Base-by-base conservation (phyloP, 2,888 invertebrate genomes). In the Diaperis boleti region DNA sequence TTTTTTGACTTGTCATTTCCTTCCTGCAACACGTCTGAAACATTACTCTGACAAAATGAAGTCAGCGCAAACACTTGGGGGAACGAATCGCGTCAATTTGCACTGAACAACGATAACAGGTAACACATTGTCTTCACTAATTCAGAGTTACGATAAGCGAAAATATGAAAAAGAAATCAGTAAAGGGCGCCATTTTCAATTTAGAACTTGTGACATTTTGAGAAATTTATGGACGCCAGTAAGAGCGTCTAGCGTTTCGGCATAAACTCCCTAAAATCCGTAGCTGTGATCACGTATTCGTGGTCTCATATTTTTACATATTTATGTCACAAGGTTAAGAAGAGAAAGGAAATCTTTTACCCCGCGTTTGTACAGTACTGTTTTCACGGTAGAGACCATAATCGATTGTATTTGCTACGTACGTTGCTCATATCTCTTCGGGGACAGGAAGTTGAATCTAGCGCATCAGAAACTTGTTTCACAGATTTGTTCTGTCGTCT, bases 321-420 rank as follows among this genome's bases (percentile, higher is more conserved):
- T 64, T 61, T 64, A 60, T 61, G 66, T 56, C 63, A 64, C 47
- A 52, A 50, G 60, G 63, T 60, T 64, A 57, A 66, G 20, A 29
- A 54, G 49, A 42, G 49, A 31, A 49, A 41, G 41, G 41, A 59
- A 41, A 59, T 49, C 47, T 49, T 49, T 17, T 15, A 59, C 45
- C 33, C 57, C 5, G 37, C 47, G 47, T 57, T 57, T 57, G 45
- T 47, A 37, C 10, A 26, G 15, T 45, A 44, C 13, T 37, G 57
- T 47, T 57, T 45, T 45, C 20, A 20, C 13, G 37, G 29, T 13
- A 13, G 45, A n/a, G 39, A 22, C 37, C 33, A n/a, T 15, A 33
- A 49, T 31, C 33, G 17, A 49, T 49, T 31, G 13, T 14, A 33
- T 33, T 49, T 33, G n/a, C n/a, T n/a, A n/a, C n/a, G n/a, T n/a